A percentile compares a stretch with the other conserved stretches of the same genome.
Conservation (phyloP, 2,888 invertebrate genomes). For the Apamea monoglypha region DNA sequence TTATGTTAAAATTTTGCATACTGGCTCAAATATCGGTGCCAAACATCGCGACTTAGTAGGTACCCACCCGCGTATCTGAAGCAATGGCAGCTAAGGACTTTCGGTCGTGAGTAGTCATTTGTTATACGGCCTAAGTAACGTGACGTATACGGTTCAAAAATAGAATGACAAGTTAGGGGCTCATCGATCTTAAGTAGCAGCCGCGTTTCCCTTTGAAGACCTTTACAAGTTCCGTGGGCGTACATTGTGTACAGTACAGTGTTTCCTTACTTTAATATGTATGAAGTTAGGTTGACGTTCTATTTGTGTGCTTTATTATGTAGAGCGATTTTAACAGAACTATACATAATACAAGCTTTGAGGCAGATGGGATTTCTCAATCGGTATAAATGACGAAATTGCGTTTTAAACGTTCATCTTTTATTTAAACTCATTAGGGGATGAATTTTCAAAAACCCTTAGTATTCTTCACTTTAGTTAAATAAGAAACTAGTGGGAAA, state of each 20-base stretch:
- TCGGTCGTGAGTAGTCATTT: slow-evolving; percentile 35
- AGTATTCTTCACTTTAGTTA: background rate
- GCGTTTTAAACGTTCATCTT: background rate
- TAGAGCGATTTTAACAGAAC: background rate
- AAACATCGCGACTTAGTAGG: background rate
- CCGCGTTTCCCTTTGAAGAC: slow-evolving; percentile 40
- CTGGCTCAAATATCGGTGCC: background rate
- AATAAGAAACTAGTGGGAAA: background rate
- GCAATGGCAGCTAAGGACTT: slow-evolving; percentile 25
- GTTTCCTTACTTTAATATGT: slow-evolving; percentile 31
- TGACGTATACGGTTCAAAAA: slow-evolving; percentile 54
- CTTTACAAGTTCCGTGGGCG: slow-evolving; percentile 45
- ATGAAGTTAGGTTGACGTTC: slow-evolving; percentile 25
- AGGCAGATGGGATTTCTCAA: background rate
- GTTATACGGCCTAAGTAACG: slow-evolving; percentile 39
- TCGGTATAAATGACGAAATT: background rate
- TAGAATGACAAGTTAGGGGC: slow-evolving; percentile 54
- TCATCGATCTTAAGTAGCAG: slow-evolving; percentile 53
- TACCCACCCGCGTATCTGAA: slow-evolving; percentile 11
- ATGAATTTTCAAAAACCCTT: background rate
- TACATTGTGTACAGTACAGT: slow-evolving; percentile 18
- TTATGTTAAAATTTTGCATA: background rate
- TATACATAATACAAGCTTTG: background rate
- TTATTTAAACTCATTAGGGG: background rate
- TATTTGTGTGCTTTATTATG: slow-evolving; percentile 13